Percentiles rank a stretch among this genome's conserved stretches.
phyloP scores from a whole-genome alignment of 53 echinoderm and acorn worm genomes.

The Paelopatides confundens region DNA sequence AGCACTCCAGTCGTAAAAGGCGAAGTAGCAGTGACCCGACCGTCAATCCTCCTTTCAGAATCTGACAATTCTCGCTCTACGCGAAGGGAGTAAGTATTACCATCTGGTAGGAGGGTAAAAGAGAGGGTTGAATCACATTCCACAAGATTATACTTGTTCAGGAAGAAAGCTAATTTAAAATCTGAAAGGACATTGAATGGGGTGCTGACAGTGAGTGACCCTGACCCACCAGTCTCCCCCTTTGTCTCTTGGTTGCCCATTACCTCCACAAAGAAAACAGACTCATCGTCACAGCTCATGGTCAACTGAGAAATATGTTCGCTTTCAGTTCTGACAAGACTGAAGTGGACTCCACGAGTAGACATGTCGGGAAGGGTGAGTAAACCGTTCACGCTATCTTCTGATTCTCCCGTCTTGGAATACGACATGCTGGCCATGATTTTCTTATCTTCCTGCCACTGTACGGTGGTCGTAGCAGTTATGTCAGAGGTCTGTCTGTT shows the following conservation, averaged over 20 bases:
- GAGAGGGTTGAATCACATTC: background rate
- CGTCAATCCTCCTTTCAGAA: background rate
- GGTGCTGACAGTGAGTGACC: background rate
- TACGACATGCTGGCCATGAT: background rate
- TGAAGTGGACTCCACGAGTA: background rate
- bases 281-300: background rate
- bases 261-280: background rate
- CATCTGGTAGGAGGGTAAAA: background rate
- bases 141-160: background rate
- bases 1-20: background rate
- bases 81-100: background rate
- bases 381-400: too few relatives aligned
- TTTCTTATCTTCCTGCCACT: background rate
- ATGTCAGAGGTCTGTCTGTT: background rate
- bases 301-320: background rate
- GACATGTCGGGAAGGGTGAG: background rate
- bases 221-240: too few relatives aligned
- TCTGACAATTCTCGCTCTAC: background rate
- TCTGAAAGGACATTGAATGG: conserved; percentile 11
- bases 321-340: background rate
- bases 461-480: background rate
- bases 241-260: background rate
- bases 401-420: background rate
- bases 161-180: background rate
- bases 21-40: background rate